Conservation (phyloP, 2,888 invertebrate species). For the Stratiomys singularior region DNA sequence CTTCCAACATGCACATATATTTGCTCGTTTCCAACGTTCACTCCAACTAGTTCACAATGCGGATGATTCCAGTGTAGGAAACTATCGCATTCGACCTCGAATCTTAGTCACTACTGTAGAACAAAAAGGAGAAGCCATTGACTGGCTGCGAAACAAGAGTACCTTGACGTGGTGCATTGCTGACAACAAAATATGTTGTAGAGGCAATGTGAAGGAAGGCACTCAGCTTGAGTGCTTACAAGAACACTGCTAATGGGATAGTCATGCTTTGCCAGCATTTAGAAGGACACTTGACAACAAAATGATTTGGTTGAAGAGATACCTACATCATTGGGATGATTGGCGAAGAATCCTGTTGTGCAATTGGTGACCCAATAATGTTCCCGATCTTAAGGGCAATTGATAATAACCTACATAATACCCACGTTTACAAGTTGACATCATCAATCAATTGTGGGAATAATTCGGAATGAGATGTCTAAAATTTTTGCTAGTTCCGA, state of each 20-base stretch:
- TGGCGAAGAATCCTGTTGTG: background rate
- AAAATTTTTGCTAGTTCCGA: background rate
- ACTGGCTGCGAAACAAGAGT: background rate
- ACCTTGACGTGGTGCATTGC: slow-evolving; percentile 13
- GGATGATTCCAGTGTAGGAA: background rate
- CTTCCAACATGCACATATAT: background rate
- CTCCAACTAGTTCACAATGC: background rate
- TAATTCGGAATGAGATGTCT: too few species aligned
- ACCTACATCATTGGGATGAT: background rate
- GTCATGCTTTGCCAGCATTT: background rate
- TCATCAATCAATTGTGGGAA: too few species aligned
- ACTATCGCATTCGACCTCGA: background rate
- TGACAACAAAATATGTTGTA: slow-evolving; percentile 14
- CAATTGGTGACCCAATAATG: background rate
- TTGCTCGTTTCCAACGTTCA: background rate
- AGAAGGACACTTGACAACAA: slow-evolving; percentile 30
- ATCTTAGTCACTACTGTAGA: background rate
- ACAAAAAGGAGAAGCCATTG: background rate
- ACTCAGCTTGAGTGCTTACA: background rate
- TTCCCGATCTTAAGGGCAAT: too few species aligned
- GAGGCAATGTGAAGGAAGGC: slow-evolving; percentile 4
- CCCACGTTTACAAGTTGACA: slow-evolving; percentile 25
- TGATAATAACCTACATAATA: background rate
- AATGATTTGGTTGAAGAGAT: background rate
- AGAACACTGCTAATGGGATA: background rate